phyloP scores from a whole-genome alignment of 2,888 invertebrate genomes.

The Chelonus formosanus region DNA sequence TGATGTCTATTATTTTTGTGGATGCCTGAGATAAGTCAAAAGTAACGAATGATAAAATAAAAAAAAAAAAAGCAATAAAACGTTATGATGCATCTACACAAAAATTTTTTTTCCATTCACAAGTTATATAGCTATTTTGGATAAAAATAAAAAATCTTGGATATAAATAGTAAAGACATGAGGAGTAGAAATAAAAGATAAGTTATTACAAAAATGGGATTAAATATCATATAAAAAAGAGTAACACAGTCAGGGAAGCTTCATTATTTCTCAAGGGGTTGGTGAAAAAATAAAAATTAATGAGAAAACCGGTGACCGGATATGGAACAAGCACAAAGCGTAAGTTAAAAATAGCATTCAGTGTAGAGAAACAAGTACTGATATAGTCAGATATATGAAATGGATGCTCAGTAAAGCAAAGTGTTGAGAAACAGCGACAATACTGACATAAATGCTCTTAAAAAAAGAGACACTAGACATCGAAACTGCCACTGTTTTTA shows the following conservation, averaged over 20 bases:
- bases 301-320: conserved; percentile 39
- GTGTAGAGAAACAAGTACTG: conserved; percentile 11
- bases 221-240: conserved; percentile 28
- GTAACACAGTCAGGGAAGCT: conserved; percentile 36
- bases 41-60: not conserved
- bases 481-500: too few relatives aligned
- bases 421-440: too few relatives aligned
- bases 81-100: not conserved
- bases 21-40: not conserved
- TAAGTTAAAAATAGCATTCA: conserved; percentile 9
- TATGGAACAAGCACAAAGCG: conserved; percentile 17
- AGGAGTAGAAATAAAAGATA: conserved; percentile 28
- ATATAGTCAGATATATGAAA: conserved; percentile 7
- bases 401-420: too few relatives aligned
- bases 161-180: not conserved
- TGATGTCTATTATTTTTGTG: not conserved
- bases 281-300: conserved; percentile 45
- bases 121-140: too few relatives aligned
- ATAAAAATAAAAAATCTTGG: too few relatives aligned
- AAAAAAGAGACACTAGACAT: too few relatives aligned
- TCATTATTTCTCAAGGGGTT: conserved; percentile 36
- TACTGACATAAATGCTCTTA: too few relatives aligned
- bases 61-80: conserved; percentile 4
- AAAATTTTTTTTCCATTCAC: too few relatives aligned
- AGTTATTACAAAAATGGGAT: conserved; percentile 19